A percentile compares a stretch with the other conserved stretches of the same genome.
Evolutionary conservation across 1,140 invertebrate genomes (phyloP).

Genomic region (Frieseomelitta varia): DNA sequence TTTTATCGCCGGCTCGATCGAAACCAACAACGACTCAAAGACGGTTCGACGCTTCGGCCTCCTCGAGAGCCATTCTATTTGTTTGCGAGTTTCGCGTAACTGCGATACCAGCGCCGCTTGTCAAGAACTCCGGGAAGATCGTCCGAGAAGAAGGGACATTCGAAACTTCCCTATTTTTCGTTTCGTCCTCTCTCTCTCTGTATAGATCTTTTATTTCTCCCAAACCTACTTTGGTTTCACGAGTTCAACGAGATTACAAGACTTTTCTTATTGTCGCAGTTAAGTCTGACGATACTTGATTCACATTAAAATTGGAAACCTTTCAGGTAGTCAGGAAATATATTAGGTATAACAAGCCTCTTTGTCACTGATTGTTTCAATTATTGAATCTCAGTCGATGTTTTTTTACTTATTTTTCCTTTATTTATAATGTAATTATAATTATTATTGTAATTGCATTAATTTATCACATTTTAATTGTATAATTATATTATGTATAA

Average conservation of each 20-base stretch:
- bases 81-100: background rate
- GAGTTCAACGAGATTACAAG: too few species aligned
- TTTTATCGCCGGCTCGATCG: background rate
- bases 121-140: too few species aligned
- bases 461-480: too few species aligned
- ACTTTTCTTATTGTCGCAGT: too few species aligned
- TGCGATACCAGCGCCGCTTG: background rate
- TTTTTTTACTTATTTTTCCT: background rate
- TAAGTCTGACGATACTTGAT: background rate
- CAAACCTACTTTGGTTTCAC: too few species aligned
- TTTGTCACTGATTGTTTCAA: background rate
- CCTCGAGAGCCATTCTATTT: constrained; percentile 12
- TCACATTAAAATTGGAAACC: background rate
- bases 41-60: background rate
- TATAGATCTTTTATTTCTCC: too few species aligned
- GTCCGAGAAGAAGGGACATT: background rate
- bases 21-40: background rate
- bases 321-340: background rate
- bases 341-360: background rate
- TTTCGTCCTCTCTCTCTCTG: too few species aligned
- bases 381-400: background rate
- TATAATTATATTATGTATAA: too few species aligned
- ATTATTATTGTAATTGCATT: too few species aligned
- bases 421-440: background rate
- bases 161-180: background rate